Evolutionary conservation across 2,888 invertebrate genomes (phyloP), one percentile per base, ranked within the genome.

Genomic region (Aphrophora alni): DNA sequence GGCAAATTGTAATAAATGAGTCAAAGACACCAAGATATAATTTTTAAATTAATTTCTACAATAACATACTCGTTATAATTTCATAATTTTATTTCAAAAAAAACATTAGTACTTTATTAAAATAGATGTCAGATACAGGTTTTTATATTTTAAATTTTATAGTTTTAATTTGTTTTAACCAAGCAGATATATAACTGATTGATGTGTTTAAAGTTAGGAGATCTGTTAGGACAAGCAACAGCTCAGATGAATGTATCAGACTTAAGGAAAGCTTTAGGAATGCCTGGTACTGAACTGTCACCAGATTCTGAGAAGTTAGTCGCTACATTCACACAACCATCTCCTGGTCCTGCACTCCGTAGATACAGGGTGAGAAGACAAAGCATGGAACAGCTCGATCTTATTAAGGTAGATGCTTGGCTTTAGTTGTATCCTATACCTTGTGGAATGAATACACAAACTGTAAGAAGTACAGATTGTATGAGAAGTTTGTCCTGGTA

Each of bases 321-420:
- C 71, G 83, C 84, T n/a, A 83, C 84, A 8, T 83, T 84, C 76
- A 81, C 84, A 38, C 80, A 80, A 17, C 84, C 85, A 21, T 86
- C 86, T n/a, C 85, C 85, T 24, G 84, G 83, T 28, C 86, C 86
- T 28, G 84, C 84, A 28, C 83, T 86, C 21, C 87, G 87, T 68
- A 83, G 86, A 85, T 91, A 91, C 84, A 89, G 96, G 87, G 94
- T 96, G 85, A 92, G 96, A 85, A 91, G 96, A 70, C 96, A 97
- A 88, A 97, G 96, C 89, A 98, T 98, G 98, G 98, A 98, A 89
- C 97, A 97, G 88, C 92, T 98, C 89, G 96, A 97, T 87, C 92
- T 98, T 68, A 95, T 98, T 89, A 97, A 97, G 92, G 94, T 95
- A 85, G 59, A 59, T 21, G 59, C 14, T 59, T 21, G 59, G 44